Percentiles rank a stretch among this genome's conserved stretches.
Conservation (phyloP, 2,888 invertebrate species). For the Drosophila meridiana region DNA sequence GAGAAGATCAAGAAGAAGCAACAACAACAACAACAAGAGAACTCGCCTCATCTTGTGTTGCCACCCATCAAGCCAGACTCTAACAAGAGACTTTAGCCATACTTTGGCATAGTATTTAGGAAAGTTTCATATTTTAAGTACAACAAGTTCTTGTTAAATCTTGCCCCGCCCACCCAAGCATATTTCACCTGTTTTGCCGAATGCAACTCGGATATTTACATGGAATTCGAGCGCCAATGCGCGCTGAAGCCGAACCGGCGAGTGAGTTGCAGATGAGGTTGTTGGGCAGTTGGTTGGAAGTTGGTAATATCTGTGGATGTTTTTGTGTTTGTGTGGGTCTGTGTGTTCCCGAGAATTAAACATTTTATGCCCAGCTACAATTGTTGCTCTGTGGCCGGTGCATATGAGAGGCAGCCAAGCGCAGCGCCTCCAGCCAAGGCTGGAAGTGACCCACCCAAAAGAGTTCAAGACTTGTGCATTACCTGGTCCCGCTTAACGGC, state of each 20-base stretch:
- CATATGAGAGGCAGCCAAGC: constrained; percentile 60
- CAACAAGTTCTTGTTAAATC: constrained; percentile 26
- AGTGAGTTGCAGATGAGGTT: constrained; percentile 18
- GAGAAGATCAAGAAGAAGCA: background rate
- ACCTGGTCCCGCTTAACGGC: constrained; percentile 58
- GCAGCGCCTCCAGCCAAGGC: constrained; percentile 37
- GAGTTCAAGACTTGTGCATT: constrained; percentile 70
- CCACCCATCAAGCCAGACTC: background rate
- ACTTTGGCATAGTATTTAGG: background rate
- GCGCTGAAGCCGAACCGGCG: constrained; percentile 67
- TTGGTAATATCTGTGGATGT: constrained; percentile 42
- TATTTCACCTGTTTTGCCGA: constrained; percentile 40
- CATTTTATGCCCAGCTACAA: constrained; percentile 69
- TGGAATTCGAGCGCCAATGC: constrained; percentile 56
- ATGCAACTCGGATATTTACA: constrained; percentile 45
- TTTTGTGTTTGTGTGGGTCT: background rate
- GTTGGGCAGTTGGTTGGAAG: background rate
- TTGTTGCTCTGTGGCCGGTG: constrained; percentile 21
- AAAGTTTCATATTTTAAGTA: constrained; percentile 22
- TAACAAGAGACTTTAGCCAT: background rate
- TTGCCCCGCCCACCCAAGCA: constrained; percentile 16
- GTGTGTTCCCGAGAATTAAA: constrained; percentile 68
- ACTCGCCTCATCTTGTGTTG: background rate
- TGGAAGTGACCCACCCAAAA: constrained; percentile 72
- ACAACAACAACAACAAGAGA: background rate